These are phyloP conservation scores for Oostethus manadensis DNA, from an alignment of 2,113 vertebrate genomes.

Conservation along the genomic window DNA sequence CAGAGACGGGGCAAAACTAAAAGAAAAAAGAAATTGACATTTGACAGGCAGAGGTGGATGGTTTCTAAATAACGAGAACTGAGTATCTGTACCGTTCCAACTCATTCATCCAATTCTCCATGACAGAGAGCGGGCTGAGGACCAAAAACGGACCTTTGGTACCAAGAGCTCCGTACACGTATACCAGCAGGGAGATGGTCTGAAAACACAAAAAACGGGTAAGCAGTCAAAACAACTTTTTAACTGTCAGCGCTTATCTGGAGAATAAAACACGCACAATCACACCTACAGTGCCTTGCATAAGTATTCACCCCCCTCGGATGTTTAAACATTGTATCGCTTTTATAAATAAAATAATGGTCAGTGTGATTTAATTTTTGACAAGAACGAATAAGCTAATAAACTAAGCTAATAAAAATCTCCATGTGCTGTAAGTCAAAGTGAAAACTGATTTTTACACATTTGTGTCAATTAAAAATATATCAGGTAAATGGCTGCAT, in stretches of 20 bases:
- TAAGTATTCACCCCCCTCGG: too few relatives aligned
- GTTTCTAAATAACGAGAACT: background rate
- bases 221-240: background rate
- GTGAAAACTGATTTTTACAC: too few relatives aligned
- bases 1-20: slow-evolving; percentile 80
- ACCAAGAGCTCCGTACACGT: slow-evolving; percentile 68
- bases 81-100: slow-evolving; percentile 68
- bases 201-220: slow-evolving; percentile 37
- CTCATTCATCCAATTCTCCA: slow-evolving; percentile 88
- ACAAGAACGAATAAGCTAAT: too few relatives aligned
- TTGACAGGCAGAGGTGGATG: background rate
- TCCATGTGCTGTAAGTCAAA: too few relatives aligned
- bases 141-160: slow-evolving; percentile 80
- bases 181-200: slow-evolving; percentile 83
- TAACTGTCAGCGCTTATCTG: background rate
- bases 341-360: too few relatives aligned
- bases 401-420: too few relatives aligned
- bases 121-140: slow-evolving; percentile 83
- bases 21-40: background rate
- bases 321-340: too few relatives aligned
- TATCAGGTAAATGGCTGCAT: too few relatives aligned
- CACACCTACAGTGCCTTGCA: background rate
- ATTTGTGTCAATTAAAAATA: too few relatives aligned
- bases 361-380: too few relatives aligned
- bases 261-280: background rate